Percentiles rank a stretch among this genome's conserved stretches.
These are phyloP conservation scores for Cheirogaleus medius DNA, from an alignment of 2,113 vertebrate species.

Conservation along the genomic window DNA sequence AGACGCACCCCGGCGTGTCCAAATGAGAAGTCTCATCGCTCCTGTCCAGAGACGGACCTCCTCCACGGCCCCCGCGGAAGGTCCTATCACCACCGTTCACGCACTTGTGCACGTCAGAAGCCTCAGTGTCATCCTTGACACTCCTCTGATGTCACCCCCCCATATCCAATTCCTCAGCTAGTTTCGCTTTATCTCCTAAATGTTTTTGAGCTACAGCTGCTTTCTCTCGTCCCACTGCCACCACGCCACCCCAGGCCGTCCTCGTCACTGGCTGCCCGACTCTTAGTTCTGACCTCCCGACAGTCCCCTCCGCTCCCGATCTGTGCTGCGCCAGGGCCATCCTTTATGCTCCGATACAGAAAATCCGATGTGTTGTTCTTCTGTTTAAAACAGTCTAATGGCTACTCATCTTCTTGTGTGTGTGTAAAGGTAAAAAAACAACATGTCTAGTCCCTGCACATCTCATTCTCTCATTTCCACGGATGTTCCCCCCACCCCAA, in stretches of 20 bases:
- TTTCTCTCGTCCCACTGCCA: too few relatives aligned
- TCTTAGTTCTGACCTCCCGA: fast-evolving
- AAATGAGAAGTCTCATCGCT: background rate
- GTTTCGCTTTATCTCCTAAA: background rate
- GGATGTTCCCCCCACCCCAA: background rate
- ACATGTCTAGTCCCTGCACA: too few relatives aligned
- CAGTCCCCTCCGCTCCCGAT: fast-evolving
- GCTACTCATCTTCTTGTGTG: too few relatives aligned
- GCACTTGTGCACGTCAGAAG: background rate
- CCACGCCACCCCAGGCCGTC: fast-evolving
- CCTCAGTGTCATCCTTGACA: fast-evolving
- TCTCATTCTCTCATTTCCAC: too few relatives aligned
- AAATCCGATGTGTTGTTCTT: background rate
- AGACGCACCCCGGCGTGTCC: fast-evolving
- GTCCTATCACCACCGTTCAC: fast-evolving
- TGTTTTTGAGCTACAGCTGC: background rate
- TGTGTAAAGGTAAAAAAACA: background rate
- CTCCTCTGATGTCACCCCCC: background rate
- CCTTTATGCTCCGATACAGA: background rate
- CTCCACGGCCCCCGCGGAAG: fast-evolving
- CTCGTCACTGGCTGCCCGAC: fast-evolving
- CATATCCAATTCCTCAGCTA: fast-evolving
- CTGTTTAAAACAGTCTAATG: background rate
- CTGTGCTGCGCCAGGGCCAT: fast-evolving
- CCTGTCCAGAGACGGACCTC: background rate